A percentile compares a stretch with the other conserved stretches of the same genome.
phyloP scores from a whole-genome alignment of 2,888 invertebrate genomes.

The Apantesis nais region DNA sequence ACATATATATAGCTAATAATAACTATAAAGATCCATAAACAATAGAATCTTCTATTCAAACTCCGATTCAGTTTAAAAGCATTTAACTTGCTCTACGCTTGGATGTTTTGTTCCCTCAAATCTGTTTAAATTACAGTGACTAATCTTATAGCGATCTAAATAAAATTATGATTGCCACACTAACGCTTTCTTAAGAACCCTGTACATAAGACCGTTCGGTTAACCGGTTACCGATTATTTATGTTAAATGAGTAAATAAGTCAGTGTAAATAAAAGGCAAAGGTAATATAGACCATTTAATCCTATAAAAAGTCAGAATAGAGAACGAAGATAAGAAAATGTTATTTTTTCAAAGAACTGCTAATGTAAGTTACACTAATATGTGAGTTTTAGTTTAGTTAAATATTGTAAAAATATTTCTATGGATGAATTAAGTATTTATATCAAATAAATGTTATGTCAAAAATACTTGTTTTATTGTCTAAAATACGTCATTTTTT shows the following conservation, averaged over 20 bases:
- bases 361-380: no score
- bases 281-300: not conserved
- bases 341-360: no score
- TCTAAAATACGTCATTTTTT: not conserved
- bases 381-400: no score
- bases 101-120: slow-evolving; percentile 38
- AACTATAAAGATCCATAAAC: no score
- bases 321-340: no score
- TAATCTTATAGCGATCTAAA: slow-evolving; percentile 47
- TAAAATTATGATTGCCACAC: slow-evolving; percentile 45
- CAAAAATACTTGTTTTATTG: not conserved
- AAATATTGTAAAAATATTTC: no score
- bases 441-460: not conserved
- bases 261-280: not conserved
- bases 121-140: slow-evolving; percentile 48
- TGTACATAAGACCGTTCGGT: slow-evolving; percentile 18
- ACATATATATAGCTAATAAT: no score
- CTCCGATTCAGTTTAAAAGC: slow-evolving; percentile 19
- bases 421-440: no score
- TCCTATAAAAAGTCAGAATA: not conserved
- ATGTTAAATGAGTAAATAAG: not conserved
- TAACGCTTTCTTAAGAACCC: slow-evolving; percentile 25
- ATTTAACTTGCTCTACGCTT: slow-evolving; percentile 24
- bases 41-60: slow-evolving; percentile 9
- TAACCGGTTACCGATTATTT: not conserved